Percentiles rank a stretch among this genome's conserved stretches.
Evolutionary conservation across 2,113 vertebrate genomes (phyloP).

Genomic region (Daboia siamensis): DNA sequence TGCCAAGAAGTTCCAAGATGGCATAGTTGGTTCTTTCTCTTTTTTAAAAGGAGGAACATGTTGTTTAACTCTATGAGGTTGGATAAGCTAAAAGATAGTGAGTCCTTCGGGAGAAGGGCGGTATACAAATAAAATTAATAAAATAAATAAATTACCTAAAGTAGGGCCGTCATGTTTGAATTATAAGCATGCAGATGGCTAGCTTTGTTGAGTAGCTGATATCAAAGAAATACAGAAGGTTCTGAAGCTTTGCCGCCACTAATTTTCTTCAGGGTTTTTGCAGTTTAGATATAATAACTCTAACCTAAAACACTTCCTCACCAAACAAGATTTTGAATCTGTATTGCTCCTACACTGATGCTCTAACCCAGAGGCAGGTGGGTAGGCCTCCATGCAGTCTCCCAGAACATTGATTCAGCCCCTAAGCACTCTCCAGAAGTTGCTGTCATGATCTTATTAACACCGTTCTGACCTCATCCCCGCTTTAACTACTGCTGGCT

Average conservation of each 20-base stretch:
- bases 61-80: not conserved
- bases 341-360: not conserved
- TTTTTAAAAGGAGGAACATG: not conserved
- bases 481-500: not conserved
- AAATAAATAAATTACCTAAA: not conserved
- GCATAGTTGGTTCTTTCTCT: not conserved
- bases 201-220: not conserved
- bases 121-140: too few species aligned
- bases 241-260: not conserved
- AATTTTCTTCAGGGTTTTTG: not conserved
- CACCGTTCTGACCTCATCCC: not conserved
- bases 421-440: too few species aligned
- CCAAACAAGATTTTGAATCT: not conserved
- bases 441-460: too few species aligned
- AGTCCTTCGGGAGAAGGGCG: too few species aligned
- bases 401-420: too few species aligned
- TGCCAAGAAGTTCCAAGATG: not conserved
- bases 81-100: not conserved
- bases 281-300: not conserved
- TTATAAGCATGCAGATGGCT: not conserved
- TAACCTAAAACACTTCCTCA: not conserved
- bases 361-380: not conserved
- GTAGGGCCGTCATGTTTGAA: not conserved
- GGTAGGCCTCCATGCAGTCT: too few species aligned
- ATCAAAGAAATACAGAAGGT: not conserved